Evolutionary conservation across 1,140 invertebrate species (phyloP), one percentile per base, ranked within the genome.

Genomic region (Leptinotarsa defecta): DNA sequence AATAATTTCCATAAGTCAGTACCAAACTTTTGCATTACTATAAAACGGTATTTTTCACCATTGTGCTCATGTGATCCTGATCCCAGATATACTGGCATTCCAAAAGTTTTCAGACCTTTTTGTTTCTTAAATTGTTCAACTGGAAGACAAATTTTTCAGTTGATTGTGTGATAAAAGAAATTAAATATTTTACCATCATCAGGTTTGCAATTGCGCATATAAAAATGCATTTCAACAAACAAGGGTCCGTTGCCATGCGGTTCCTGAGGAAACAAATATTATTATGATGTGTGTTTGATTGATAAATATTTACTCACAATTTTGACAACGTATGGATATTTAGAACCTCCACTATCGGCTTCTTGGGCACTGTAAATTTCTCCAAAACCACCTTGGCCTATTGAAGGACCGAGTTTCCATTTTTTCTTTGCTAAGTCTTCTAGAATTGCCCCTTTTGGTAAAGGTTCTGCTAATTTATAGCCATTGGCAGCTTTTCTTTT

Each of bases 181-280:
- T 15, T 3, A 65, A 86, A 72, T 24, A 49, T 82, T 90, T 90
- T 88, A 95, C 94, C 91, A 77, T 94, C 91, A 80, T 93, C 92
- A 81, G 89, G 86, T 86, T 94, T 96, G 11, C 92, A 93, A 86
- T 93, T 93, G 81, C 94, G 90, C 84, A 96, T 91, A 85, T 98
- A 98, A 87, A 98, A 98, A 87, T 97, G 92, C 89, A 96, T 95
- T 89, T 98, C 96, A 69, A 97, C 94, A 89, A 98, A 98, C 1
- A 98, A 85, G 15, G 96, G 96, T 2, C 96, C 96, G 91, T 97
- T 98, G 71, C 89, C 91, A 87, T 95, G 92, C 20, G 96, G 96
- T 88, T 98, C 96, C 94, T 96, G 82, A 61, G 86, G 86, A 83
- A 79, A 74, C 62, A 75, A 67, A 62, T 22, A 17, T 57, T 57